Base-by-base conservation (phyloP, 2,113 vertebrate species). In the Polyodon spathula region DNA sequence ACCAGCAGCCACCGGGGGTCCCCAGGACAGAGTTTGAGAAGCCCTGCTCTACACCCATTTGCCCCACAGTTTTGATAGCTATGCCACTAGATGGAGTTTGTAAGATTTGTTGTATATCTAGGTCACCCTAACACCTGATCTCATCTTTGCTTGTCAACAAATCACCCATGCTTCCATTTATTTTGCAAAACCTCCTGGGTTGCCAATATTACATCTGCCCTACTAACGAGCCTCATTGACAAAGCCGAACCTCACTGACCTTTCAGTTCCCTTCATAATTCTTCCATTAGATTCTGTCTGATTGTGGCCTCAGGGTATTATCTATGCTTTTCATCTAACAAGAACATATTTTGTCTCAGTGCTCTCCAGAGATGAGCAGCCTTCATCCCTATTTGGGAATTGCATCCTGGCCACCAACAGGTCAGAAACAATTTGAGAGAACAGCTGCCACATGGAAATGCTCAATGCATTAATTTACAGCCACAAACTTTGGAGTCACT, bases 361-460 rank as follows among this genome's bases (percentile, higher is more conserved):
- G 50, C 46, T 63, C 53, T 67, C 58, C 40, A 17, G 61, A 62
- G 60, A 64, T 40, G 9, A 4, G 4, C 10, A 58, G 8, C 41
- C 11, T 8, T 64, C 46, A 54, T 10, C n/a, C 5, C 17, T 54
- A 8, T 59, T 66, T 8, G 59, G 46, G 1, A 16, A 56, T 5
- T 60, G n/a, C 56, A 40, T 7, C n/a, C 61, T 68, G 65, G 44
- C 63, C 66, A 56, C 54, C 54, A 56, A 69, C 10, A 59, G 3
- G 9, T n/a, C 41, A 60, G 10, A 16, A 75, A 69, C 41, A 63
- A 65, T 72, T 64, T 68, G 40, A 58, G 3, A 27, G 65, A 62
- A 57, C 16, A 53, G 65, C 60, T 64, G 12, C 40, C 37, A 40
- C 59, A 60, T 46, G 6, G 58, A 58, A 16, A 60, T 8, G 0